Percentiles rank a stretch among this genome's conserved stretches.
Conservation (phyloP, 2,888 invertebrate species). For the Oasisia sp. region DNA sequence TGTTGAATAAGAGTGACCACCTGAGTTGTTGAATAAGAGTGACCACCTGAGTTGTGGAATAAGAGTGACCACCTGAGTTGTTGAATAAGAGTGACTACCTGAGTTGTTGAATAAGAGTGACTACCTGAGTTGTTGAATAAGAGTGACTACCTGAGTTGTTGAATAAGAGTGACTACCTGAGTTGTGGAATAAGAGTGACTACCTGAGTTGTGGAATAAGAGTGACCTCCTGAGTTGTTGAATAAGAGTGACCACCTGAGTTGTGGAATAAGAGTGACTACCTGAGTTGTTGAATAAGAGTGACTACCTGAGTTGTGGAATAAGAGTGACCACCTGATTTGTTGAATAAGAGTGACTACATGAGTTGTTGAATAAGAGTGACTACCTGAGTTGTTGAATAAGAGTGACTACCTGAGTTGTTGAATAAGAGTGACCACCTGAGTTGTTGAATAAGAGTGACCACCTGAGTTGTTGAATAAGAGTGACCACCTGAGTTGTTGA, state of each 20-base stretch:
- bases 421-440: too few species aligned
- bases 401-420: constrained; percentile 66
- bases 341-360: constrained; percentile 46
- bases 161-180: too few species aligned
- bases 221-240: too few species aligned
- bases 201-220: constrained; percentile 70
- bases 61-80: too few species aligned
- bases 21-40: neutral
- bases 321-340: too few species aligned
- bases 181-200: neutral
- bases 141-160: constrained; percentile 66
- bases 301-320: constrained; percentile 68
- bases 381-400: too few species aligned
- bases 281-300: neutral
- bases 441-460: constrained; percentile 19
- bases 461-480: constrained; percentile 70
- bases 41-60: constrained; percentile 68
- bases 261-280: constrained; percentile 71
- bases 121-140: too few species aligned
- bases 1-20: constrained; percentile 71
- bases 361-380: constrained; percentile 71
- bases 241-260: constrained; percentile 61
- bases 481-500: too few species aligned
- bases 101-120: constrained; percentile 71
- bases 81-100: constrained; percentile 46